Evolutionary conservation across 2,113 vertebrate species (phyloP).

Genomic region (Collichthys lucidus): DNA sequence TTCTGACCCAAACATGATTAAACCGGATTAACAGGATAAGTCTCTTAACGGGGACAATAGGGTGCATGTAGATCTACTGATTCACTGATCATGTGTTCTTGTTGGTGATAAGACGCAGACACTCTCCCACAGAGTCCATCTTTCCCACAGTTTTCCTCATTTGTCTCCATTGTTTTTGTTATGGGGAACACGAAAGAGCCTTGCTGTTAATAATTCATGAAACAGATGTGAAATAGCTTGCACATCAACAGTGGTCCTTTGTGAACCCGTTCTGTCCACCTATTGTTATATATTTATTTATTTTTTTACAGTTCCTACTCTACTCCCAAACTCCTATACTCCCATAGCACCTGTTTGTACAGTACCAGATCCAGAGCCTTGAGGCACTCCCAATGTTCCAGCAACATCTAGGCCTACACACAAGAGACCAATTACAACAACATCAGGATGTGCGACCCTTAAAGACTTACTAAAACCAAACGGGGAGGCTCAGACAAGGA

Average conservation of each 20-base stretch:
- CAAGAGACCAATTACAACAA: constrained; percentile 78
- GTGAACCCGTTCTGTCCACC: constrained; percentile 60
- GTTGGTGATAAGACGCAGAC: constrained; percentile 15
- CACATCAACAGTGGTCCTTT: constrained; percentile 64
- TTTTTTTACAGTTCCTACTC: not conserved
- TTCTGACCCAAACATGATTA: not conserved
- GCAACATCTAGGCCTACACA: constrained; percentile 53
- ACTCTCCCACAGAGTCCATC: not conserved
- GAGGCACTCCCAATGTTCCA: constrained; percentile 63
- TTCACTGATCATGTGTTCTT: not conserved
- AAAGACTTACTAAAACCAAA: constrained; percentile 58
- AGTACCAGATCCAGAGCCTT: constrained; percentile 60
- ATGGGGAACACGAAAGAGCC: constrained; percentile 68
- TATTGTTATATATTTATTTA: constrained; percentile 57
- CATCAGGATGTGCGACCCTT: constrained; percentile 67
- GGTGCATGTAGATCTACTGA: not conserved
- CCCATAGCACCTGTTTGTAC: constrained; percentile 66
- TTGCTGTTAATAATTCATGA: constrained; percentile 76
- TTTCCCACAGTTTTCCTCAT: constrained; percentile 34
- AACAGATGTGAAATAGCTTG: constrained; percentile 67
- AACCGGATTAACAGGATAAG: not conserved
- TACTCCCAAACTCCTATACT: constrained; percentile 5
- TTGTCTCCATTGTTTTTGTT: constrained; percentile 70
- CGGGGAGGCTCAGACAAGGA: constrained; percentile 29
- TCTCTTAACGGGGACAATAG: not conserved